Conservation (phyloP, 2,888 invertebrate genomes). For the Hedychridium roseum region DNA sequence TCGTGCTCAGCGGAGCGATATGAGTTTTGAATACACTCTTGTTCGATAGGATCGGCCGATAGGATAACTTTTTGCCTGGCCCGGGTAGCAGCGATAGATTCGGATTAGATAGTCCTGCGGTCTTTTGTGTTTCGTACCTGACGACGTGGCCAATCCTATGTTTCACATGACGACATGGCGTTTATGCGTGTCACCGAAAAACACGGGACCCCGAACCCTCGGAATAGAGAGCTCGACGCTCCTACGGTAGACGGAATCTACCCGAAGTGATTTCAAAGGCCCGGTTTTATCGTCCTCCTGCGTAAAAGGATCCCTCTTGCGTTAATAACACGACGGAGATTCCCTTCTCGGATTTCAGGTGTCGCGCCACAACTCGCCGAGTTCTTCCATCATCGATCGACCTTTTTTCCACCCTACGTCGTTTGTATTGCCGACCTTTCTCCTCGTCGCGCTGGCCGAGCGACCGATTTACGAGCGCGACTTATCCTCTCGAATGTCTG, state of each 20-base stretch:
- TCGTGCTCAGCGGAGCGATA: no score
- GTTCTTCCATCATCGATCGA: background rate
- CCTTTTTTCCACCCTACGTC: slow-evolving; percentile 1
- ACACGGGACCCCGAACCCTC: slow-evolving; percentile 6
- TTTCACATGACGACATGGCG: no score
- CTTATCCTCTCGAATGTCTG: background rate
- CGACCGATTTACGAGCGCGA: background rate
- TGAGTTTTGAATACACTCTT: no score
- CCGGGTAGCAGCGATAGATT: no score
- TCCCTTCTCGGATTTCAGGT: slow-evolving; percentile 32
- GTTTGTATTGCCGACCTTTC: background rate
- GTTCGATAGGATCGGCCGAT: no score
- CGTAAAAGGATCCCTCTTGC: slow-evolving; percentile 32
- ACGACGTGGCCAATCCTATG: no score
- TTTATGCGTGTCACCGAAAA: no score
- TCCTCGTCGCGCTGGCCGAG: background rate
- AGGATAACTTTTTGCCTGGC: no score
- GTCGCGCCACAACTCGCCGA: slow-evolving; percentile 2
- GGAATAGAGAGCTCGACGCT: slow-evolving; percentile 29
- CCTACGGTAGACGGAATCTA: slow-evolving; percentile 31
- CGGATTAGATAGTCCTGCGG: no score
- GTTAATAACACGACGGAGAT: slow-evolving; percentile 40
- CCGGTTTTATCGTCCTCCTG: slow-evolving; percentile 41
- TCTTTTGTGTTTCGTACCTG: no score
- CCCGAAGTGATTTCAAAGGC: slow-evolving; percentile 38